Conservation (phyloP, 2,888 invertebrate species). For the Mythimna impura region DNA sequence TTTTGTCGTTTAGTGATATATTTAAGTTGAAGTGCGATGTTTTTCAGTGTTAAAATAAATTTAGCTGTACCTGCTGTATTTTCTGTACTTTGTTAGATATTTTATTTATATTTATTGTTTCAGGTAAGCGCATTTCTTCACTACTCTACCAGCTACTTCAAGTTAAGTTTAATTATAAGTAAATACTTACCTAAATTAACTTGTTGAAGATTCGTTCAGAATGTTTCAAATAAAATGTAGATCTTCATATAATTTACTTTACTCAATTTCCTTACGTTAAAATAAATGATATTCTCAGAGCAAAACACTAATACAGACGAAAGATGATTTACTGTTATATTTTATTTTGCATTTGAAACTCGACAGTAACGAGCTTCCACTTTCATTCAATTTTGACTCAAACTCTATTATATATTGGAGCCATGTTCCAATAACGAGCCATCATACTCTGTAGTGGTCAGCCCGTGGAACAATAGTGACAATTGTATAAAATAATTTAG, state of each 20-base stretch:
- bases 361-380: constrained; percentile 31
- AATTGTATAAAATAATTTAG: constrained; percentile 53
- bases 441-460: constrained; percentile 32
- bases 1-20: neutral
- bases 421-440: constrained; percentile 31
- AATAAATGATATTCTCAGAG: constrained; percentile 16
- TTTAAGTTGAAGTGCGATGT: neutral
- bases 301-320: constrained; percentile 36
- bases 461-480: constrained; percentile 50
- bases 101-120: constrained; percentile 38
- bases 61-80: neutral
- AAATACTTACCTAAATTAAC: neutral
- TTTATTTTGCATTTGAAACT: constrained; percentile 47
- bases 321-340: constrained; percentile 45
- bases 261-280: neutral
- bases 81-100: too few relatives aligned
- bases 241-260: neutral
- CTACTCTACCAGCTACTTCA: too few relatives aligned
- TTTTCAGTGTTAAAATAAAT: neutral
- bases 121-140: constrained; percentile 47
- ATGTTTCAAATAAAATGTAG: neutral
- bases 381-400: constrained; percentile 37
- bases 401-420: constrained; percentile 4
- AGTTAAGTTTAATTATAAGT: neutral
- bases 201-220: neutral